A percentile compares a stretch with the other conserved stretches of the same genome.
Evolutionary conservation across 2,888 invertebrate genomes (phyloP).

Genomic region (Drosophila kambysellisi): DNA sequence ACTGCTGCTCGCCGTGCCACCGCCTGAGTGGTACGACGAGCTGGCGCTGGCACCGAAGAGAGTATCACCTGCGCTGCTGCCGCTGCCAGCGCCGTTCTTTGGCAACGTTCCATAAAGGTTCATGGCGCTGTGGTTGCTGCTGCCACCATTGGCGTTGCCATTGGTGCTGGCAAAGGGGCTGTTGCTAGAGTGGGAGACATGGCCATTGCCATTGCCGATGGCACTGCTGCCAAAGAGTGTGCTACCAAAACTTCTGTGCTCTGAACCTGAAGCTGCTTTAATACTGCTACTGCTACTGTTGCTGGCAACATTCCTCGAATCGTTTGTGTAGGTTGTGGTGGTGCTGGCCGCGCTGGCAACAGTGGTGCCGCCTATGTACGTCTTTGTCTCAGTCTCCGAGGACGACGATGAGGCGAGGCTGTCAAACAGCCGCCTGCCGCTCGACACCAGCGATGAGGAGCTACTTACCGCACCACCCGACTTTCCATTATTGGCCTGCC

Average conservation of each 20-base stretch:
- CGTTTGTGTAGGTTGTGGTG: conserved; percentile 81
- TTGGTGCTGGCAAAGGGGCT: conserved; percentile 77
- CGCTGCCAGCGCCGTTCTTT: conserved; percentile 74
- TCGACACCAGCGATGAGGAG: conserved; percentile 76
- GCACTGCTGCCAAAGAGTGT: conserved; percentile 75
- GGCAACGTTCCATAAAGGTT: conserved; percentile 84
- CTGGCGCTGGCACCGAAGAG: conserved; percentile 63
- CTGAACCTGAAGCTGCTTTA: conserved; percentile 81
- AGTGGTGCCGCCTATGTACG: conserved; percentile 69
- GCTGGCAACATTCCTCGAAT: conserved; percentile 80
- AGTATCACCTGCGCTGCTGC: conserved; percentile 56
- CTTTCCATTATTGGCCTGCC: conserved; percentile 63
- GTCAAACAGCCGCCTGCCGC: conserved; percentile 81
- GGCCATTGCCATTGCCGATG: conserved; percentile 75
- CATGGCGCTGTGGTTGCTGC: conserved; percentile 81
- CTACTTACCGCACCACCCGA: conserved; percentile 59
- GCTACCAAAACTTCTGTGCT: conserved; percentile 78
- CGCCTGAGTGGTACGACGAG: conserved; percentile 73
- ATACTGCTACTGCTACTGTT: conserved; percentile 78
- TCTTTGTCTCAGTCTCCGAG: conserved; percentile 75
- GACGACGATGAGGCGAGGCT: conserved; percentile 80
- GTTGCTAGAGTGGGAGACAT: conserved; percentile 54
- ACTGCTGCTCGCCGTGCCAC: conserved; percentile 83
- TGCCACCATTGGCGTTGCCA: conserved; percentile 68
- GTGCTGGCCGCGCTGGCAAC: conserved; percentile 66